These are phyloP conservation scores for Sphenodon punctatus DNA, from an alignment of 2,797 vertebrate species.

Conservation along the genomic window DNA sequence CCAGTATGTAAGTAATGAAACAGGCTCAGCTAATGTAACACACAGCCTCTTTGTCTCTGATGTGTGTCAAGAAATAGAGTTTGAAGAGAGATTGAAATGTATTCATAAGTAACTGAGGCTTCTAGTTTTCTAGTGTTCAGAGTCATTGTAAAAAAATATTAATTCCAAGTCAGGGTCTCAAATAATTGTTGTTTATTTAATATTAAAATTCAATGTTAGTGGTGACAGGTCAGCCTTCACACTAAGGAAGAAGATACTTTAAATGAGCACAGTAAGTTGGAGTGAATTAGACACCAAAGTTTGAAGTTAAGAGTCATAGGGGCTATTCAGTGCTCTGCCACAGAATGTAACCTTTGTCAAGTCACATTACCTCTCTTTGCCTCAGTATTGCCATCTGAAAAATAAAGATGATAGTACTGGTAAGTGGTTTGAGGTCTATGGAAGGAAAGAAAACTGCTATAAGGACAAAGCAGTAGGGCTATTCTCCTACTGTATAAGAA, in stretches of 20 bases:
- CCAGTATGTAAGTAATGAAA: neutral
- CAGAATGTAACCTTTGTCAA: neutral
- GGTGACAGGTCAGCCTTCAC: too few species aligned
- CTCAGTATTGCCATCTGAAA: neutral
- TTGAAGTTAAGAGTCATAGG: neutral
- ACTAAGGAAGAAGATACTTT: too few species aligned
- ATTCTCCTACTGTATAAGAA: too few species aligned
- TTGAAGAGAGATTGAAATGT: neutral
- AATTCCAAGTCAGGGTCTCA: neutral
- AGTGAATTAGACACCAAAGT: neutral
- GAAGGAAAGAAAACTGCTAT: neutral
- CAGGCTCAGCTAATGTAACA: neutral
- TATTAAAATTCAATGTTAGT: neutral
- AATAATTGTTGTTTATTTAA: neutral
- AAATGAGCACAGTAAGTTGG: neutral
- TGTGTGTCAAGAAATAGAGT: neutral
- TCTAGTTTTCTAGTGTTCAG: neutral
- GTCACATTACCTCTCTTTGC: neutral
- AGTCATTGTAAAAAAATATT: neutral
- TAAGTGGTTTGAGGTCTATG: neutral
- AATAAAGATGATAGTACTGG: neutral
- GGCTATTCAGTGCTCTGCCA: neutral
- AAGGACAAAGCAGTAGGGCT: too few species aligned
- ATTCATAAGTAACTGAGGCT: neutral
- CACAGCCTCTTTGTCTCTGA: neutral